phyloP scores from a whole-genome alignment of 2,113 vertebrate species.

The Callopanchax toddi region DNA sequence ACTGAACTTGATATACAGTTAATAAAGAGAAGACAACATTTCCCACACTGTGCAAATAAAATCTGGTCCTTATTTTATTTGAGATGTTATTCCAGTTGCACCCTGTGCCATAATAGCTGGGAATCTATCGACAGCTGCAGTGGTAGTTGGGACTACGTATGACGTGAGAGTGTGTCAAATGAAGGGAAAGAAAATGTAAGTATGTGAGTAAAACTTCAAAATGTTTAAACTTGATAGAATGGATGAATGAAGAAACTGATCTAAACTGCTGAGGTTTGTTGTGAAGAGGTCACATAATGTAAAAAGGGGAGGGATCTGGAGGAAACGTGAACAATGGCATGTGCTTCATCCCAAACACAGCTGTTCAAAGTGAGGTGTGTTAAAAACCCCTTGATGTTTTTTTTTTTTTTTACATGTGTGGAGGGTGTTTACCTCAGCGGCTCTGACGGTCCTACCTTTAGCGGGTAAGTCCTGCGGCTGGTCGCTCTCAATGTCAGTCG shows the following conservation, averaged over 20 bases:
- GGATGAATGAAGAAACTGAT: constrained; percentile 42
- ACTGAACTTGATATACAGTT: neutral
- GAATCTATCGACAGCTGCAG: constrained; percentile 34
- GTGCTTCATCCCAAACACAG: constrained; percentile 58
- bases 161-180: constrained; percentile 51
- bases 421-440: constrained; percentile 36
- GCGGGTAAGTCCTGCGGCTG: constrained; percentile 82
- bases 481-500: constrained; percentile 73
- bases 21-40: neutral
- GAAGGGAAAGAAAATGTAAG: constrained; percentile 22
- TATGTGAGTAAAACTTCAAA: constrained; percentile 28
- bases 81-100: too few relatives aligned
- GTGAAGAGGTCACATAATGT: constrained; percentile 44
- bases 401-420: constrained; percentile 12
- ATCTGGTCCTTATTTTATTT: neutral
- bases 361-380: constrained; percentile 1
- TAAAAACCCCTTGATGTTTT: constrained; percentile 5
- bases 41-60: neutral
- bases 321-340: constrained; percentile 65
- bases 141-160: constrained; percentile 27
- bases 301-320: constrained; percentile 25
- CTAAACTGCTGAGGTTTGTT: constrained; percentile 19
- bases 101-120: constrained; percentile 23
- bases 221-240: constrained; percentile 33
- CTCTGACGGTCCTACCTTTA: constrained; percentile 85